These are phyloP conservation scores for Linnaemya vulpina DNA, from an alignment of 2,888 invertebrate genomes.

Conservation along the genomic window DNA sequence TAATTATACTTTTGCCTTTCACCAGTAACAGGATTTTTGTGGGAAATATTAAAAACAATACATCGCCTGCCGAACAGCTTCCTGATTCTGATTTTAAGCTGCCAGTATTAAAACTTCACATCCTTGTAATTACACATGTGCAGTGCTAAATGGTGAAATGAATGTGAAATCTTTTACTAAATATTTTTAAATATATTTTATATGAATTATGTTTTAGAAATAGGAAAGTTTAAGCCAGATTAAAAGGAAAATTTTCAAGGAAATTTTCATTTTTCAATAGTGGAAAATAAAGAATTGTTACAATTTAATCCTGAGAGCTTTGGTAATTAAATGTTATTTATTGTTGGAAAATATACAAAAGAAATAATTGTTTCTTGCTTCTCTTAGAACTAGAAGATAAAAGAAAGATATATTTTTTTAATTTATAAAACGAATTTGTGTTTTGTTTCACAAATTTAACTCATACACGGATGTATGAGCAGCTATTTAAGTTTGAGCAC, in stretches of 20 bases:
- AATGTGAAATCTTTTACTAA: neutral
- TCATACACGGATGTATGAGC: too few relatives aligned
- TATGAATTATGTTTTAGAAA: too few relatives aligned
- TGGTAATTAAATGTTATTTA: slow-evolving; percentile 21
- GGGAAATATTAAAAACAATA: neutral
- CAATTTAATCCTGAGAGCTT: slow-evolving; percentile 7
- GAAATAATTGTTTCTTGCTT: neutral
- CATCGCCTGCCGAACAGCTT: slow-evolving; percentile 4
- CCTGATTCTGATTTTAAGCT: slow-evolving; percentile 34
- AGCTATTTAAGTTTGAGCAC: too few relatives aligned
- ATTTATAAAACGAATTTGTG: too few relatives aligned
- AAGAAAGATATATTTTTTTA: too few relatives aligned
- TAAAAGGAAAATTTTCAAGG: neutral
- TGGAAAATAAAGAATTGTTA: neutral
- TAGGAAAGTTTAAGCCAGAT: slow-evolving; percentile 25
- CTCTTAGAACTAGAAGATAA: too few relatives aligned
- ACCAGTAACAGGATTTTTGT: slow-evolving; percentile 46
- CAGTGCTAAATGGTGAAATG: slow-evolving; percentile 30
- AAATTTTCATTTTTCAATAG: slow-evolving; percentile 5
- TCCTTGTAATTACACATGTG: neutral
- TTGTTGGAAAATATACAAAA: slow-evolving; percentile 3
- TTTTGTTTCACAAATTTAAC: too few relatives aligned
- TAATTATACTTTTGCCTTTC: slow-evolving; percentile 61
- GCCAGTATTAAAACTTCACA: slow-evolving; percentile 11
- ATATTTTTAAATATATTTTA: slow-evolving; percentile 11